phyloP scores from a whole-genome alignment of 2,797 vertebrate genomes.

The Staurois parvus region DNA sequence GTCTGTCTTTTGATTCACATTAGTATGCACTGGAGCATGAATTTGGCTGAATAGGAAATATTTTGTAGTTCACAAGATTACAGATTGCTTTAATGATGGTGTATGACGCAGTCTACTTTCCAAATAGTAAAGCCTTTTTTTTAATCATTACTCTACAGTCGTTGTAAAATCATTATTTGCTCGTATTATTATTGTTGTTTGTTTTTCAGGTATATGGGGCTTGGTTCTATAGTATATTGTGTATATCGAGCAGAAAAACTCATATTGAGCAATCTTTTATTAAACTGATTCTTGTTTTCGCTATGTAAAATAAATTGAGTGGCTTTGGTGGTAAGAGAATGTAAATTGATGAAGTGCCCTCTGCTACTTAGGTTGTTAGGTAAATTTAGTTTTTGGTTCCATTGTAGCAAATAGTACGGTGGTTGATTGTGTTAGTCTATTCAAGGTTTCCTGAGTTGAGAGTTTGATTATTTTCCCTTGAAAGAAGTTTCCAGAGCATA shows the following conservation, averaged over 20 bases:
- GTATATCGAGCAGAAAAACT: background rate
- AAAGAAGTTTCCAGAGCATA: too few relatives aligned
- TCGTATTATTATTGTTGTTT: background rate
- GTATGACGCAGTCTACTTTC: slow-evolving; percentile 39
- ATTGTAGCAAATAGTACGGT: too few relatives aligned
- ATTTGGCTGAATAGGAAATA: slow-evolving; percentile 58
- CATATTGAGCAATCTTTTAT: too few relatives aligned
- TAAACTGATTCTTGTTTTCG: too few relatives aligned
- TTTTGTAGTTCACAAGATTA: slow-evolving; percentile 56
- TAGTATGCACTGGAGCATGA: slow-evolving; percentile 53
- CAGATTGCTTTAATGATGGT: slow-evolving; percentile 48
- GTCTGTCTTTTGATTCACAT: slow-evolving; percentile 56
- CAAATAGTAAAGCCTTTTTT: slow-evolving; percentile 24
- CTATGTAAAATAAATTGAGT: too few relatives aligned
- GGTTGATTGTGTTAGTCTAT: too few relatives aligned
- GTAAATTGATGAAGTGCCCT: too few relatives aligned
- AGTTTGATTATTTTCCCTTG: too few relatives aligned
- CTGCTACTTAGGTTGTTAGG: too few relatives aligned
- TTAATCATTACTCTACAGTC: slow-evolving; percentile 12
- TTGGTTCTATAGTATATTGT: background rate
- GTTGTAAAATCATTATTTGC: background rate
- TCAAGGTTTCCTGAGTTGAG: too few relatives aligned
- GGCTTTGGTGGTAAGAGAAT: too few relatives aligned
- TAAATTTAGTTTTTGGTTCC: too few relatives aligned
- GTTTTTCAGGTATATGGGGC: background rate